Percentiles rank a stretch among this genome's conserved stretches.
Conservation (phyloP, 2,797 vertebrate genomes). For the Moxostoma hubbsi region DNA sequence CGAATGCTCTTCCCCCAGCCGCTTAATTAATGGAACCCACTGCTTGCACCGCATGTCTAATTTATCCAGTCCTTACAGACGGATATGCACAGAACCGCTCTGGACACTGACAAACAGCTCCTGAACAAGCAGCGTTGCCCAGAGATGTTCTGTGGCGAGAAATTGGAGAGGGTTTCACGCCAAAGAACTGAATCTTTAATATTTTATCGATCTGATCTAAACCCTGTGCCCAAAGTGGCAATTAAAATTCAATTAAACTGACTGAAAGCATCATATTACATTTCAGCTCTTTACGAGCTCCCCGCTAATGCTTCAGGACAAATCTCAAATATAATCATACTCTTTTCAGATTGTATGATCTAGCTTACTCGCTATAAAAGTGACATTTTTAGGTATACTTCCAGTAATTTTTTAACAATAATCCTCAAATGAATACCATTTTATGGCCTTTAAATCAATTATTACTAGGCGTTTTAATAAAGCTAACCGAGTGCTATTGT, state of each 20-base stretch:
- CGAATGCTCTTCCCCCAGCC: conserved; percentile 87
- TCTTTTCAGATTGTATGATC: conserved; percentile 99
- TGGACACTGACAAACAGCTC: conserved; percentile 72
- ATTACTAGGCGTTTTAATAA: conserved; percentile 98
- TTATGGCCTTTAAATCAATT: conserved; percentile 99
- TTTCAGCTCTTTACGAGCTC: conserved; percentile 99
- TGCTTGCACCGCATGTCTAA: conserved; percentile 83
- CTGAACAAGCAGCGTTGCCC: conserved; percentile 78
- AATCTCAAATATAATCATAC: conserved; percentile 98
- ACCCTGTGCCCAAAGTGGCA: conserved; percentile 99
- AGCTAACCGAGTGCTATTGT: conserved; percentile 89
- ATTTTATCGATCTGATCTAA: conserved; percentile 99
- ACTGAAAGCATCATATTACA: conserved; percentile 99
- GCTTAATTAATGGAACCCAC: conserved; percentile 91
- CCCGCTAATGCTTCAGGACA: conserved; percentile 99
- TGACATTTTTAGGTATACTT: conserved; percentile 99
- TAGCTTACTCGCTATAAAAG: conserved; percentile 98
- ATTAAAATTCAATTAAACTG: conserved; percentile 99
- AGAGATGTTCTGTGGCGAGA: conserved; percentile 65
- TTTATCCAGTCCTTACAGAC: conserved; percentile 84
- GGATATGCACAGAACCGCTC: conserved; percentile 79
- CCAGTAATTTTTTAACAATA: conserved; percentile 99
- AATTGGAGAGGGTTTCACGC: conserved; percentile 80
- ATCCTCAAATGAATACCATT: conserved; percentile 98
- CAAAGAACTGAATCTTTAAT: conserved; percentile 97